A percentile compares a stretch with the other conserved stretches of the same genome.
phyloP scores from a whole-genome alignment of 2,888 invertebrate genomes.

The Drosophila picticornis region DNA sequence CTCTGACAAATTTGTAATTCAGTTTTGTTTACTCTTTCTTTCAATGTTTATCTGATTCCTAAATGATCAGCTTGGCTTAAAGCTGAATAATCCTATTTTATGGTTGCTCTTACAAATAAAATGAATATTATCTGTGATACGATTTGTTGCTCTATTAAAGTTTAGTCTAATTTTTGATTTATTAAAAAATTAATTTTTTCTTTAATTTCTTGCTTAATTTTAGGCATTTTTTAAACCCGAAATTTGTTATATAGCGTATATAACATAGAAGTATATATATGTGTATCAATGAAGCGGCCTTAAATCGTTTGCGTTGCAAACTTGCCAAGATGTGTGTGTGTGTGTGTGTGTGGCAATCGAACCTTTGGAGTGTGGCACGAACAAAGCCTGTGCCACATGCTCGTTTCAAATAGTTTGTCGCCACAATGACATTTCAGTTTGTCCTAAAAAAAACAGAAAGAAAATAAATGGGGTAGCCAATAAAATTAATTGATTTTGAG shows the following conservation, averaged over 20 bases:
- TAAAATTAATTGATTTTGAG: slow-evolving; percentile 79
- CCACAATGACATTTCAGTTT: slow-evolving; percentile 72
- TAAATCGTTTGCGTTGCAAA: neutral
- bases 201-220: too few relatives aligned
- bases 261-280: neutral
- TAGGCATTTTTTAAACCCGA: rapidly evolving
- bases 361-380: slow-evolving; percentile 4
- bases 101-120: neutral
- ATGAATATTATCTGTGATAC: neutral
- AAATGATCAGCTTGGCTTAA: neutral
- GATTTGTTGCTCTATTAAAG: neutral
- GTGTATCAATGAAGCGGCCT: neutral
- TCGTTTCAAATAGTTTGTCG: slow-evolving; percentile 56
- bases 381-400: slow-evolving; percentile 2
- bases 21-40: too few relatives aligned
- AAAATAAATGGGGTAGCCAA: slow-evolving; percentile 47
- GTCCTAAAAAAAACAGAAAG: slow-evolving; percentile 29
- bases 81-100: neutral
- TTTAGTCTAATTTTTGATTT: too few relatives aligned
- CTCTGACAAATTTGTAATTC: neutral
- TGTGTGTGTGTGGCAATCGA: slow-evolving; percentile 10
- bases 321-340: neutral
- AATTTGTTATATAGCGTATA: neutral
- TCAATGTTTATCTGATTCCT: slow-evolving; percentile 17
- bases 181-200: too few relatives aligned